A percentile compares a stretch with the other conserved stretches of the same genome.
Conservation (phyloP, 2,113 vertebrate genomes). For the rabbit (Oryctolagus cuniculus) region mOryCun1.1 NC_091445.1:80024501-80025000, state of each 20-base stretch:
- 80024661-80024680: conserved; percentile 24
- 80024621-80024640: neutral
- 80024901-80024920: conserved; percentile 5
- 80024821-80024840: conserved; percentile 20
- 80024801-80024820: neutral
- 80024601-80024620: neutral
- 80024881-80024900: conserved; percentile 43
- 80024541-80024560: neutral
- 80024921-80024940: neutral
- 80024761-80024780: conserved; percentile 10
- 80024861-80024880: neutral
- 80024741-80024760: neutral
- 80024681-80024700: neutral
- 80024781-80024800: neutral
- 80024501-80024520: neutral
- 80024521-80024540: neutral
- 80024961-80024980: conserved; percentile 22
- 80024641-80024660: neutral
- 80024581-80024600: conserved; percentile 28
- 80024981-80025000: neutral
- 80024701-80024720: neutral
- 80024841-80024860: neutral
- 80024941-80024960: neutral
- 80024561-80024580: neutral
- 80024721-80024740: neutral